phyloP scores from a whole-genome alignment of 2,113 vertebrate species.

The Psophia crepitans region DNA sequence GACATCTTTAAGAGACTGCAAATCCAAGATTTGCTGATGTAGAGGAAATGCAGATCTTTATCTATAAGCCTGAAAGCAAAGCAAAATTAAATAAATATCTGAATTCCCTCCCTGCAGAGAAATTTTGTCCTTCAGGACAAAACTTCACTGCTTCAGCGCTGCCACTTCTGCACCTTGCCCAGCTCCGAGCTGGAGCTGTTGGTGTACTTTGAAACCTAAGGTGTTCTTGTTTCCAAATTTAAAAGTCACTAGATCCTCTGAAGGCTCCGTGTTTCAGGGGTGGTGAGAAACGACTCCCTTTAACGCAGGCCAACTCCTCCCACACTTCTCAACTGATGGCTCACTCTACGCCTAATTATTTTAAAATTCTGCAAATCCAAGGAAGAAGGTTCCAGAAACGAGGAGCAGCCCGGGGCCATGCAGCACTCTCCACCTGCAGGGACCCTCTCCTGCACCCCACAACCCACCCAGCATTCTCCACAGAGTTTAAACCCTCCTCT shows the following conservation, averaged over 20 bases:
- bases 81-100: background rate
- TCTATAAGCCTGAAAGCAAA: slow-evolving; percentile 17
- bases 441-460: background rate
- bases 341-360: slow-evolving; percentile 36
- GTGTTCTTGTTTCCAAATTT: slow-evolving; percentile 42
- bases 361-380: slow-evolving; percentile 6
- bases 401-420: background rate
- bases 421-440: background rate
- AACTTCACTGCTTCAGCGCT: background rate
- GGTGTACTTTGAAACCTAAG: slow-evolving; percentile 31
- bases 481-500: background rate
- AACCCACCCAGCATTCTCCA: background rate
- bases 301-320: slow-evolving; percentile 49
- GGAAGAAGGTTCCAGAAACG: background rate
- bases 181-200: background rate
- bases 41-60: slow-evolving; percentile 19
- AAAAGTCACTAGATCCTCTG: slow-evolving; percentile 7
- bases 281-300: slow-evolving; percentile 50
- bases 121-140: slow-evolving; percentile 9
- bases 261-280: background rate
- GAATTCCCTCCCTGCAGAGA: background rate
- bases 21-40: background rate
- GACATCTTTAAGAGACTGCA: background rate
- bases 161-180: background rate
- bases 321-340: slow-evolving; percentile 34